Conservation (phyloP, 2,888 invertebrate species). For the Phyllotreta cruciferae region DNA sequence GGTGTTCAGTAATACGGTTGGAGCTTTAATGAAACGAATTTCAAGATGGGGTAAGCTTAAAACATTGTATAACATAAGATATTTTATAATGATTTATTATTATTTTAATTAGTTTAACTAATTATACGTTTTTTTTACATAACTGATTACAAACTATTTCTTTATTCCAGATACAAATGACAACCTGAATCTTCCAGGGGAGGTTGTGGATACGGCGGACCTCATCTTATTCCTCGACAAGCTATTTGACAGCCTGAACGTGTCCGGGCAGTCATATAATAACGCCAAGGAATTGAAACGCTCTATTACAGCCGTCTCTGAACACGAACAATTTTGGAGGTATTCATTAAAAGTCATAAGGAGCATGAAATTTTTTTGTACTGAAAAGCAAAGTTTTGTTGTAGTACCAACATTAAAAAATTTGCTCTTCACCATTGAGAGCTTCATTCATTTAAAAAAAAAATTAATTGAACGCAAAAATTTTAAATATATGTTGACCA, state of each 20-base stretch:
- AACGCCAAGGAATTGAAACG: slow-evolving; percentile 34
- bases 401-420: slow-evolving; percentile 24
- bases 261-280: slow-evolving; percentile 13
- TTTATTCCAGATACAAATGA: slow-evolving; percentile 31
- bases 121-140: too few relatives aligned
- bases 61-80: slow-evolving; percentile 1
- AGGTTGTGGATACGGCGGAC: slow-evolving; percentile 35
- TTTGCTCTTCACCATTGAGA: slow-evolving; percentile 3
- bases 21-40: slow-evolving; percentile 35
- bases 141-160: too few relatives aligned
- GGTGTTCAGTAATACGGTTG: slow-evolving; percentile 36
- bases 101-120: too few relatives aligned
- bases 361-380: slow-evolving; percentile 34
- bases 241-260: slow-evolving; percentile 36
- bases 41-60: slow-evolving; percentile 33
- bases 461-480: slow-evolving; percentile 12
- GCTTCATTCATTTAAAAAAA: slow-evolving; percentile 25
- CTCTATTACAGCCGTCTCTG: slow-evolving; percentile 24
- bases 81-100: neutral
- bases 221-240: slow-evolving; percentile 37
- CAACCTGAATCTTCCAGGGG: slow-evolving; percentile 13
- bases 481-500: slow-evolving; percentile 27
- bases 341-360: slow-evolving; percentile 22
- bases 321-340: slow-evolving; percentile 35
- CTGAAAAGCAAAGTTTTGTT: slow-evolving; percentile 28